Conservation (phyloP, 2,888 invertebrate genomes). For the Pseudoips prasinana region DNA sequence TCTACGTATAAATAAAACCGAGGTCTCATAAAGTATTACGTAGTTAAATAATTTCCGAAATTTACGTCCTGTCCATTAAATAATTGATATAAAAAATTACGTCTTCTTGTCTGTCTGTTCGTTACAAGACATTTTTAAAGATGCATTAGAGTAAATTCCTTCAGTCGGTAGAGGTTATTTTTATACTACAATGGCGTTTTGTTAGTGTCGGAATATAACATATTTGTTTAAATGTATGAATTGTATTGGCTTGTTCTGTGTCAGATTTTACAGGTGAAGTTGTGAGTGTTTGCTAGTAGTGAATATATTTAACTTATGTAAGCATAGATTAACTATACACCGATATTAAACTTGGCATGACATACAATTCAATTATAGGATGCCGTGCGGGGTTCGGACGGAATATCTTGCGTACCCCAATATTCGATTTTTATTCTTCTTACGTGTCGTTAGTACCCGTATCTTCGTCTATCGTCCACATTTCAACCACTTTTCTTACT, state of each 20-base stretch:
- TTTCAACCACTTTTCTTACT: no score
- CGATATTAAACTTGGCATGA: no score
- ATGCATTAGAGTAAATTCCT: slow-evolving; percentile 7
- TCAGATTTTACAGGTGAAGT: no score
- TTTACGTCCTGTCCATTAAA: slow-evolving; percentile 31
- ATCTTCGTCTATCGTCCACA: no score
- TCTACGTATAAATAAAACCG: slow-evolving; percentile 19
- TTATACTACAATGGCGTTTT: slow-evolving; percentile 12
- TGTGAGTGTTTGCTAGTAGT: slow-evolving; percentile 21
- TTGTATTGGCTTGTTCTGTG: no score
- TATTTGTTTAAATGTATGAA: slow-evolving; percentile 9
- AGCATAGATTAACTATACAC: no score
- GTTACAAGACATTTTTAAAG: slow-evolving; percentile 13
- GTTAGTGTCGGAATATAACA: slow-evolving; percentile 11
- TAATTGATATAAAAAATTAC: slow-evolving; percentile 25
- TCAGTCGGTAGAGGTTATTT: slow-evolving; percentile 2
- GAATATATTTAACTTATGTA: no score
- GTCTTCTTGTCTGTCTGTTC: slow-evolving; percentile 20
- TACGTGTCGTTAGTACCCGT: no score
- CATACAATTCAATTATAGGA: no score
- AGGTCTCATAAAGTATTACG: slow-evolving; percentile 23
- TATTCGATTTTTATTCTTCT: no score
- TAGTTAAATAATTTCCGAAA: slow-evolving; percentile 20
- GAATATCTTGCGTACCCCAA: no score
- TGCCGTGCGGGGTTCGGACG: no score